Evolutionary conservation across 2,888 invertebrate species (phyloP).

Genomic region (Sinodicranocentrus sp.): DNA sequence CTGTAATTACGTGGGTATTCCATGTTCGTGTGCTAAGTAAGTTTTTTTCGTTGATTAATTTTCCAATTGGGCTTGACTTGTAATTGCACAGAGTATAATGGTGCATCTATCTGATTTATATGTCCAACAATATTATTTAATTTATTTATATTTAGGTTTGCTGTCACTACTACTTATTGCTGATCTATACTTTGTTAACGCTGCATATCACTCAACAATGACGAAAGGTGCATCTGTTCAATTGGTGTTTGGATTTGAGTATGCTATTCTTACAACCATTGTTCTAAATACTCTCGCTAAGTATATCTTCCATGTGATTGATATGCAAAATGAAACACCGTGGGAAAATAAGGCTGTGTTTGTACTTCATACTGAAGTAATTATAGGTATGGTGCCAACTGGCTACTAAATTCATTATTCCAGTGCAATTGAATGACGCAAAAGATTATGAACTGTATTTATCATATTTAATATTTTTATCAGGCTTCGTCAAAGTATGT

Average conservation of each 20-base stretch:
- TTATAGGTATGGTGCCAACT: constrained; percentile 93
- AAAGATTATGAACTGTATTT: constrained; percentile 10
- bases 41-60: constrained; percentile 76
- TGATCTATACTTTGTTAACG: constrained; percentile 91
- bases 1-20: constrained; percentile 96
- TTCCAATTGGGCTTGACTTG: too few species aligned
- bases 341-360: constrained; percentile 99
- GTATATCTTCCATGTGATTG: constrained; percentile 91
- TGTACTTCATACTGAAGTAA: constrained; percentile 95
- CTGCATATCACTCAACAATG: constrained; percentile 93
- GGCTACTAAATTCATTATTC: constrained; percentile 76
- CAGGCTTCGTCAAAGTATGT: constrained; percentile 84
- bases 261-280: constrained; percentile 96
- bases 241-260: constrained; percentile 99
- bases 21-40: constrained; percentile 92
- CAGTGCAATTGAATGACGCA: background rate
- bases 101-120: too few species aligned
- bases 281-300: constrained; percentile 96
- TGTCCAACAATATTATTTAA: too few species aligned
- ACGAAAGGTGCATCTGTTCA: constrained; percentile 98
- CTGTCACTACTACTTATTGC: constrained; percentile 88
- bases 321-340: constrained; percentile 94
- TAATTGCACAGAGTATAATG: too few species aligned
- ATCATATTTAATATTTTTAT: too few species aligned
- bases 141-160: constrained; percentile 81